Base-by-base conservation (phyloP, 1,140 invertebrate species). In the Meloidogyne hapla region DNA sequence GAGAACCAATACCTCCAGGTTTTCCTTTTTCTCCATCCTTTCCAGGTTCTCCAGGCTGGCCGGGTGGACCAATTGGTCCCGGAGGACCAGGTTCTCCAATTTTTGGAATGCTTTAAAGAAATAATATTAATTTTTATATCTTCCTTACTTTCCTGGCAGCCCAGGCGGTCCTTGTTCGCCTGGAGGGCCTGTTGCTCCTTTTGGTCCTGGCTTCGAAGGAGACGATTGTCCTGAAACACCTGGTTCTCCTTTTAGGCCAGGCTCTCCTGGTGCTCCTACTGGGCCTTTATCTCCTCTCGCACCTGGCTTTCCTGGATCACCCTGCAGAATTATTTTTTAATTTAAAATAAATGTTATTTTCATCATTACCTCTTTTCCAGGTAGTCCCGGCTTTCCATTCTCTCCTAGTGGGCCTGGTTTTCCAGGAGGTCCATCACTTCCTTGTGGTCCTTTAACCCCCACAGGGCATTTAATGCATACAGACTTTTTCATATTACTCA, bases 141-240 rank as follows among this genome's bases (percentile, higher is more conserved):
- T 15, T 64, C 21, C 2, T 63, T 63, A 73, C 71, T 23, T 23
- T 71, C 67, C 73, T 18, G 23, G 15, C 15, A 26, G 42, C 18
- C 77, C 77, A n/a, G 33, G 18, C 10, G 68, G 69, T 74, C 78
- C 78, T 2, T 48, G 1, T 1, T 5, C 8, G 0, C 67, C 73
- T 61, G 26, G 23, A 38, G 48, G 26, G 25, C 77, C 77, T 15
- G 12, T 12, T 9, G 77, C 68, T 68, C 78, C 78, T 28, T 67
- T 74, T 2, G 77, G 78, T 67, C 78, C 78, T 8, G 78, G 77
- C 8, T 28, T 26, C 15, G 23, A 33, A 45, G 18, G 63, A 21
- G 63, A 79, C 18, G 33, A n/a, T 28, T 74, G 69, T 28, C 82
- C 82, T 48, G 67, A 73, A 18, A 2, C n/a, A 26, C 82, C 81